Conservation (phyloP, 1,140 invertebrate species). For the Zophobas morio region DNA sequence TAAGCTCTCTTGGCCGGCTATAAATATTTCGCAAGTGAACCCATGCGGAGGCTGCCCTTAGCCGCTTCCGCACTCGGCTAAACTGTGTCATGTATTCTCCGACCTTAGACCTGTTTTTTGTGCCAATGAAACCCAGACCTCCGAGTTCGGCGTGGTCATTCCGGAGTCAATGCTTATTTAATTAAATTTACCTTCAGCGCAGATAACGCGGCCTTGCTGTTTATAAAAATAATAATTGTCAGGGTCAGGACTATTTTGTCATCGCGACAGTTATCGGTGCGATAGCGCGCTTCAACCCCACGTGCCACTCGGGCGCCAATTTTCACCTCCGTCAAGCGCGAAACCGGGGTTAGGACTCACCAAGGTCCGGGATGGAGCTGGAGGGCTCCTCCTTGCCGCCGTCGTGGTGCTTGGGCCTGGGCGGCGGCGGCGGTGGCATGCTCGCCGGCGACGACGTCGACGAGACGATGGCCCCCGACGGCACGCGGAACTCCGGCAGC, state of each 20-base stretch:
- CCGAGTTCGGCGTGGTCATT: background rate
- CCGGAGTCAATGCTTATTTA: slow-evolving; percentile 41
- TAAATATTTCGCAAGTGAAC: slow-evolving; percentile 19
- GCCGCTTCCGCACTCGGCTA: slow-evolving; percentile 17
- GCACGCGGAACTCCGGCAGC: slow-evolving; percentile 62
- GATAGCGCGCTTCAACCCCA: background rate
- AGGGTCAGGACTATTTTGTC: slow-evolving; percentile 62
- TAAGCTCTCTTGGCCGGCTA: slow-evolving; percentile 7
- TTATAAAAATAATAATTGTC: slow-evolving; percentile 64
- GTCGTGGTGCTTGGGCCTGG: slow-evolving; percentile 65
- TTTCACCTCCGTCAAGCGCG: background rate
- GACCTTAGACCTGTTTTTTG: slow-evolving; percentile 15
- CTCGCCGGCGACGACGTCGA: slow-evolving; percentile 61
- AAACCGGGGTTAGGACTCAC: slow-evolving; percentile 70
- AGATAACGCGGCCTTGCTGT: slow-evolving; percentile 53
- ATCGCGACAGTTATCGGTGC: slow-evolving; percentile 55
- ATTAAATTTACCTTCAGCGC: slow-evolving; percentile 45
- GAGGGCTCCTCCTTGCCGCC: slow-evolving; percentile 78
- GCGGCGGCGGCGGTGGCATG: slow-evolving; percentile 72
- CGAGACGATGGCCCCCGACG: slow-evolving; percentile 61
- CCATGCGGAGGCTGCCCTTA: slow-evolving; percentile 27
- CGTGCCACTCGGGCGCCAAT: too few species aligned
- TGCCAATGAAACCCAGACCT: slow-evolving; percentile 10
- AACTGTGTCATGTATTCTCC: slow-evolving; percentile 15
- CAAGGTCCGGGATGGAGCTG: slow-evolving; percentile 88